Evolutionary conservation across 2,797 vertebrate genomes (phyloP), one percentile per base, ranked within the genome.

Genomic region (Pipistrellus kuhlii): DNA sequence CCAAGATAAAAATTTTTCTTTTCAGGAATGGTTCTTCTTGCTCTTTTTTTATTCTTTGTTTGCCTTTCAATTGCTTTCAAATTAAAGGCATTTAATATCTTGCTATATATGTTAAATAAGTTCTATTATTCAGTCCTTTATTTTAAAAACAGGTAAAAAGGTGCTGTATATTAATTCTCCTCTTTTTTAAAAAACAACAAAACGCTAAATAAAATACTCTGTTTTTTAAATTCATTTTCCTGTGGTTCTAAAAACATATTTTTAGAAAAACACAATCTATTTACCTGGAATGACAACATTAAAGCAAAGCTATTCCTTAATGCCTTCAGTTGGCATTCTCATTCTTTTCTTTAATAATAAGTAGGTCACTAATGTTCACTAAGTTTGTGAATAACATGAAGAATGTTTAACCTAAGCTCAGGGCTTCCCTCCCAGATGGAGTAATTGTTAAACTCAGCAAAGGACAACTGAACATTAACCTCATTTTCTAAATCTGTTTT

Each of bases 401-500:
- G 95, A 96, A 96, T 57, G 15, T 78, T 82, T 48, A 94, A 95
- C 95, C 80, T 62, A 62, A 88, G 68, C 76, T 90, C 91, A 93
- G 90, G 96, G 96, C 94, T 97, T 98, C 97, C 96, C 97, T 98
- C 97, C 96, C 98, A 97, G 92, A 95, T 90, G 86, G 90, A 97
- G 97, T 83, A 80, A 91, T 96, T 82, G 76, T 93, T 91, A 88
- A 83, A 85, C 95, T 97, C 94, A 86, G 95, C 62, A 91, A 97
- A 97, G 92, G 44, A 92, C 51, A 91, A 78, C 38, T 68, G 93
- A 93, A 69, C 77, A 93, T 97, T 98, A 98, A 97, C 96, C 95
- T 91, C 92, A 97, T 98, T 98, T 98, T 97, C 96, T 94, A 98
- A 98, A 98, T 97, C 97, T 95, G 57, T 97, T 98, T 98, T 98